Base-by-base conservation (phyloP, 2,888 invertebrate genomes). In the Mythimna vitellina region DNA sequence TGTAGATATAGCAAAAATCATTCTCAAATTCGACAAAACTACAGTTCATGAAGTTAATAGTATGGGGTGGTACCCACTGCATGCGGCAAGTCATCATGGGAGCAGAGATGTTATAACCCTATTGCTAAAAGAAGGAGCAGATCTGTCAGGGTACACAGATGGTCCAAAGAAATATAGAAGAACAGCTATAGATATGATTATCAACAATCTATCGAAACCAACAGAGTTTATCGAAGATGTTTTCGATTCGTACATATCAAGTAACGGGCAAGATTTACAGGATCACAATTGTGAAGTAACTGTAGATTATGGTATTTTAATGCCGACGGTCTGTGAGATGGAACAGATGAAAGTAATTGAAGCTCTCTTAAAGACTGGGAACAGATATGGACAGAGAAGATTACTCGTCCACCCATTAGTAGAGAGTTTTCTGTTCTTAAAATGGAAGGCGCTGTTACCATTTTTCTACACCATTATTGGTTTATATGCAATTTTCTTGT, bases 321-420 rank as follows among this genome's bases (percentile, higher is more conserved):
- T 95, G 92, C 96, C 96, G 0, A 92, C 89, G 38, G 85, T 90
- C 17, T 92, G 93, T 77, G 95, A 95, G 80, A 92, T 93, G 91
- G 94, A 96, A 75, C 97, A 97, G 82, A 96, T 97, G 95, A 95
- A 96, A 84, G 96, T 97, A 0, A 93, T 97, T 58, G 96, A 96
- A 83, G 96, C 96, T 0, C 85, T 97, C 1, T 83, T 97, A 1
- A 96, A 96, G 82, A 96, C 96, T 76, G 96, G 96, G 0, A 96
- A 96, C 66, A 92, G 96, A 87, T 92, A 94, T 67, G 92, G 94
- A 0, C 96, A 96, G 74, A 94, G 93, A 70, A 92, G 90, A 51
- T 86, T 97, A 2, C 89, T 97, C 0, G 93, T 97, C 1, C 97
- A 97, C 89, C 97, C 97, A 0, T 88, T 97, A 58, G 92, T 97